These are phyloP conservation scores for Alectoris magna DNA, from an alignment of 2,797 vertebrate genomes.

Conservation along the genomic window DNA sequence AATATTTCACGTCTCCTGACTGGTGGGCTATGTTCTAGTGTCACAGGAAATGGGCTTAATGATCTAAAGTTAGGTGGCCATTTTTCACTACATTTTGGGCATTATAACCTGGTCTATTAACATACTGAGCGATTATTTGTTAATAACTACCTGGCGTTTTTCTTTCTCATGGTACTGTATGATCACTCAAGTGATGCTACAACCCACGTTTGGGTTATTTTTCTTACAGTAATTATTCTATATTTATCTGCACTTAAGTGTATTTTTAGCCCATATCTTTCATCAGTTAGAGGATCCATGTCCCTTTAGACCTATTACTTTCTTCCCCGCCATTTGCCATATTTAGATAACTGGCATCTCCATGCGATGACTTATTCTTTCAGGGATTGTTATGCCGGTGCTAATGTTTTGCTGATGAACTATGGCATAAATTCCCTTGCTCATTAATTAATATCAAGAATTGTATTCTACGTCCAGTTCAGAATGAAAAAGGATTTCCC, in stretches of 20 bases:
- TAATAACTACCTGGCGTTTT: neutral
- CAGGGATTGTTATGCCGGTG: neutral
- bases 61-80: conserved; percentile 13
- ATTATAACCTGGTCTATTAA: neutral
- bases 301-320: conserved; percentile 29
- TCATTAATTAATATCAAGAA: conserved; percentile 42
- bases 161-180: neutral
- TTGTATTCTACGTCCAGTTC: neutral
- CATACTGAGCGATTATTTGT: neutral
- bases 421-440: conserved; percentile 17
- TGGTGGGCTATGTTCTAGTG: conserved; percentile 19
- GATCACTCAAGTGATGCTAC: neutral
- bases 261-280: conserved; percentile 44
- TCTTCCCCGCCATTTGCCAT: conserved; percentile 16
- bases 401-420: conserved; percentile 39
- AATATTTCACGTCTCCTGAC: conserved; percentile 47
- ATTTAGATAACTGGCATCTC: conserved; percentile 10
- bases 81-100: neutral
- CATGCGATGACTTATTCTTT: neutral
- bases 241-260: neutral
- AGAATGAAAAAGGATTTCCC: conserved; percentile 45
- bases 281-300: neutral
- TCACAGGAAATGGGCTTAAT: conserved; percentile 32
- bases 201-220: conserved; percentile 7
- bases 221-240: conserved; percentile 8